These are phyloP conservation scores for Aphidius ervi DNA, from an alignment of 1,140 invertebrate genomes.

Conservation along the genomic window DNA sequence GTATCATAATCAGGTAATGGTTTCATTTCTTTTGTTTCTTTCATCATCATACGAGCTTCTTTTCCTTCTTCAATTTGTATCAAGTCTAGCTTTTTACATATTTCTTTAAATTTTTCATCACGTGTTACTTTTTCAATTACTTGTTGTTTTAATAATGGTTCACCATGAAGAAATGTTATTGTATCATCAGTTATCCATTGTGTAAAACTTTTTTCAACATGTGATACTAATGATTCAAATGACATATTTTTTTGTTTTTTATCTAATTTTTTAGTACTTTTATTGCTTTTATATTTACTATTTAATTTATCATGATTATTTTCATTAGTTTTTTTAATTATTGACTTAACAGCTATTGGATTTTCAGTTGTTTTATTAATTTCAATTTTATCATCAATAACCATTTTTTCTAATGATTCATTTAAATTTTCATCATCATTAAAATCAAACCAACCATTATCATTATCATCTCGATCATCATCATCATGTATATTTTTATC, in stretches of 20 bases:
- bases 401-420: too few species aligned
- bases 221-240: conserved; percentile 28
- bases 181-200: conserved; percentile 52
- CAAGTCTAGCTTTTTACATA: conserved; percentile 45
- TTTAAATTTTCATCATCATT: too few species aligned
- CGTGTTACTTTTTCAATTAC: conserved; percentile 36
- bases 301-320: neutral
- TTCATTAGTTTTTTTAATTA: neutral
- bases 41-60: conserved; percentile 26
- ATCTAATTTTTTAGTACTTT: neutral
- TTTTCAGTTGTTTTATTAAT: too few species aligned
- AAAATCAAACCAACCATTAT: too few species aligned
- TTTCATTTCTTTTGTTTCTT: conserved; percentile 33
- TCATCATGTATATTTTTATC: neutral
- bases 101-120: conserved; percentile 36
- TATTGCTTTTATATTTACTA: conserved; percentile 5
- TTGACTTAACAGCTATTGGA: neutral
- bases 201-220: conserved; percentile 42
- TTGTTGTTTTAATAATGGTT: conserved; percentile 35
- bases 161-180: conserved; percentile 40
- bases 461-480: too few species aligned
- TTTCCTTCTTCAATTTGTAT: conserved; percentile 37
- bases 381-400: too few species aligned
- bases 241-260: conserved; percentile 9
- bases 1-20: conserved; percentile 44